These are phyloP conservation scores for Phragmatobia fuliginosa DNA, from an alignment of 2,888 invertebrate species.

Conservation along the genomic window DNA sequence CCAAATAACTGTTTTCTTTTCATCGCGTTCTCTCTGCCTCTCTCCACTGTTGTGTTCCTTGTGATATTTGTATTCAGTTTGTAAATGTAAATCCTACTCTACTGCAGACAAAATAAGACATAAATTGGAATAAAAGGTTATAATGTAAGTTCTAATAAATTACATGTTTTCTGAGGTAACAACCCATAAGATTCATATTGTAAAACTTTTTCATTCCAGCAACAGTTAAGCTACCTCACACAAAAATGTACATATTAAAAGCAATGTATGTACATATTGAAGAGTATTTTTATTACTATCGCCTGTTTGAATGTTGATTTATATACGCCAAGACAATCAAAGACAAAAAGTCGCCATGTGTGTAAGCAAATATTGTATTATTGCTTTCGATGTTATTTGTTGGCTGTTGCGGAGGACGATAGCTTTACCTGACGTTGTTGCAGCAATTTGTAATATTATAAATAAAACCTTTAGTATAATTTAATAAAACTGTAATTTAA, in stretches of 20 bases:
- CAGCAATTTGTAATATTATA: not conserved
- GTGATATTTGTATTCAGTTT: not conserved
- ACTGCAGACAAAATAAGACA: not conserved
- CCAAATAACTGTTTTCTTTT: too few relatives aligned
- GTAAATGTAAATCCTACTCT: not conserved
- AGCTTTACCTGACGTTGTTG: constrained; percentile 28
- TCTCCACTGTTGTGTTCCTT: too few relatives aligned
- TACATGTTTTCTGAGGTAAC: not conserved
- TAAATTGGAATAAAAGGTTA: not conserved
- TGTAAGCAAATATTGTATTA: constrained; percentile 33
- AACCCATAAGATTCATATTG: constrained; percentile 1
- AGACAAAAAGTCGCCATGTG: constrained; percentile 36
- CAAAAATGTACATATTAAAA: constrained; percentile 66
- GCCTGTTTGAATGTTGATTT: constrained; percentile 59
- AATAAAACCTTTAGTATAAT: not conserved
- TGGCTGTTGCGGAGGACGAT: constrained; percentile 25
- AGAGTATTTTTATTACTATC: constrained; percentile 64
- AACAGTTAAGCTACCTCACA: constrained; percentile 51
- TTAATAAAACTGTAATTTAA: not conserved
- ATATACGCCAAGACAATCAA: constrained; percentile 42
- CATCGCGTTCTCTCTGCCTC: too few relatives aligned
- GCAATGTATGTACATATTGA: constrained; percentile 69
- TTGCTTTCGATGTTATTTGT: constrained; percentile 46
- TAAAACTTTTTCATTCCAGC: constrained; percentile 24
- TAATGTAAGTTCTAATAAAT: not conserved